Conservation (phyloP, 2,888 invertebrate species). For the Drosophila neutralis region DNA sequence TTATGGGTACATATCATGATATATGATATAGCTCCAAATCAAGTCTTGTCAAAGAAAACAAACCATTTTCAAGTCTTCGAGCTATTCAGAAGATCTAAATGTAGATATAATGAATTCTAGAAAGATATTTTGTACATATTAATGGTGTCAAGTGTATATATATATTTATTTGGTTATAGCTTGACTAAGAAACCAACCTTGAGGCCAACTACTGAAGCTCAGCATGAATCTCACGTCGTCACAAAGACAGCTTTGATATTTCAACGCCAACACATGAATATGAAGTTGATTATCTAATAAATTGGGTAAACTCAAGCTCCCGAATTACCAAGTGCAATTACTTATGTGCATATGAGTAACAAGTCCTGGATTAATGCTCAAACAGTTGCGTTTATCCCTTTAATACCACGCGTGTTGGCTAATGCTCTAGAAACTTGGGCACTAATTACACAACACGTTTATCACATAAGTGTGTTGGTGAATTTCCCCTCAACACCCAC, state of each 20-base stretch:
- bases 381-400: constrained; percentile 23
- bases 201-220: too few species aligned
- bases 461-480: constrained; percentile 11
- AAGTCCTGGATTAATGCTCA: not conserved
- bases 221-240: not conserved
- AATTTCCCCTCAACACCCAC: not conserved
- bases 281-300: not conserved
- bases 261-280: too few species aligned
- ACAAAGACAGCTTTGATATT: not conserved
- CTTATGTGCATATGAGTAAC: not conserved
- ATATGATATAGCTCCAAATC: not conserved
- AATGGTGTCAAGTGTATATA: too few species aligned
- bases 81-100: not conserved
- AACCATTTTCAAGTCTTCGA: not conserved
- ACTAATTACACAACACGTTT: constrained; percentile 62
- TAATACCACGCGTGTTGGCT: constrained; percentile 24
- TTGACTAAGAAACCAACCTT: not conserved
- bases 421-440: constrained; percentile 49
- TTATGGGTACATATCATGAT: not conserved
- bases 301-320: not conserved
- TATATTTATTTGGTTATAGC: not conserved
- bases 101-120: not conserved
- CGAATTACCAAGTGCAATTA: not conserved
- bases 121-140: not conserved
- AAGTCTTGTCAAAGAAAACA: not conserved